Evolutionary conservation across 92 coral and sea anemone species (phyloP).

Genomic region (Epizoanthus illoricatus): DNA sequence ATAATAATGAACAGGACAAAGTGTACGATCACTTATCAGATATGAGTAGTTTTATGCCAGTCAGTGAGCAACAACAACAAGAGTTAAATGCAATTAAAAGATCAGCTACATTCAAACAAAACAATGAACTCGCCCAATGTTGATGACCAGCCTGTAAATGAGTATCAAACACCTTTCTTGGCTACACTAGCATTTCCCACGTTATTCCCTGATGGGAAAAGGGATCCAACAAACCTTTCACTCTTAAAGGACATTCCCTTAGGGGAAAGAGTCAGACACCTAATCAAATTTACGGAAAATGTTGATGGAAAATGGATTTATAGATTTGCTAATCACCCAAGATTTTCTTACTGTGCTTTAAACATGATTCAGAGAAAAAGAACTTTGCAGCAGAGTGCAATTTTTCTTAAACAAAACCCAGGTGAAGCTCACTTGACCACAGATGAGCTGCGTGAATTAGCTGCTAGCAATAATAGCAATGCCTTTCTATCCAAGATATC

Average conservation of each 20-base stretch:
- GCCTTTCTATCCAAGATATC: too few relatives aligned
- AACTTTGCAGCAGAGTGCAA: too few relatives aligned
- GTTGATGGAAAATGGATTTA: constrained; percentile 43
- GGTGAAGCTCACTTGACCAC: too few relatives aligned
- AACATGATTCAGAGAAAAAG: too few relatives aligned
- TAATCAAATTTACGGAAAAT: constrained; percentile 36
- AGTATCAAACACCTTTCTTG: background rate
- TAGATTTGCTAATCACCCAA: constrained; percentile 42
- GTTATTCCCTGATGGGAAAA: constrained; percentile 42
- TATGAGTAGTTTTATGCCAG: too few relatives aligned
- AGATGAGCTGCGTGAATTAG: too few relatives aligned
- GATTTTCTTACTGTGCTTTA: too few relatives aligned
- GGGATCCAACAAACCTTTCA: constrained; percentile 42
- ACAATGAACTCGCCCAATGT: background rate
- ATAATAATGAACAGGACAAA: too few relatives aligned
- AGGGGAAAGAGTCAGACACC: constrained; percentile 34
- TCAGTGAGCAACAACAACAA: background rate
- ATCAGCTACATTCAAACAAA: background rate
- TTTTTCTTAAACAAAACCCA: too few relatives aligned
- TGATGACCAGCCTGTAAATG: background rate
- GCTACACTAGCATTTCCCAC: constrained; percentile 47
- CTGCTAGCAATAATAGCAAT: too few relatives aligned
- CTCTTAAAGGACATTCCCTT: constrained; percentile 44
- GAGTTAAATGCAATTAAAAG: background rate
- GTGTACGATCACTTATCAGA: too few relatives aligned